These are phyloP conservation scores for Vulpes vulpes DNA, from an alignment of 2,113 vertebrate genomes.

Conservation along the genomic window DNA sequence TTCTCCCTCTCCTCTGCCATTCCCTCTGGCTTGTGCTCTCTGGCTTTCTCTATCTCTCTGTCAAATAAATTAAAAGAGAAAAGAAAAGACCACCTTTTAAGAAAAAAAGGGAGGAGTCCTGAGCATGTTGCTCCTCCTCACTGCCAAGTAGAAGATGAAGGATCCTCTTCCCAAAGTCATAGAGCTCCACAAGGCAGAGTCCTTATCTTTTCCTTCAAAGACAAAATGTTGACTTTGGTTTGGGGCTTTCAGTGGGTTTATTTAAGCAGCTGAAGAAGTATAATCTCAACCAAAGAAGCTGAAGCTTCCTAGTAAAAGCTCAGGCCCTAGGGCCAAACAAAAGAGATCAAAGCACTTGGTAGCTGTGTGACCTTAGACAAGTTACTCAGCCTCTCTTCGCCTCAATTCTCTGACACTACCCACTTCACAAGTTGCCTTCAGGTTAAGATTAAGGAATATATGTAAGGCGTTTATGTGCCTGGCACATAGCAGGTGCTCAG, in stretches of 20 bases:
- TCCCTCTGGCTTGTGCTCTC: too few species aligned
- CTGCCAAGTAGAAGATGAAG: neutral
- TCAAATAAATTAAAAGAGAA: too few species aligned
- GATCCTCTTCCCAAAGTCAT: neutral
- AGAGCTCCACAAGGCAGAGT: neutral
- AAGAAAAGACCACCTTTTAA: neutral
- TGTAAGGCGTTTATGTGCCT: neutral
- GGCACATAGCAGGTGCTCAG: neutral
- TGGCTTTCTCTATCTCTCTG: too few species aligned
- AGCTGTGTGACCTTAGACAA: neutral
- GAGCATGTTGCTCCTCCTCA: neutral
- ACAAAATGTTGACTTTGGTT: neutral
- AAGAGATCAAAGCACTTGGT: neutral
- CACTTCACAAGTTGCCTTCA: neutral
- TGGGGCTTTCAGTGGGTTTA: neutral
- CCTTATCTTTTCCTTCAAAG: neutral
- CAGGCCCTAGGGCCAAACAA: neutral
- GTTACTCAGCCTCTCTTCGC: neutral
- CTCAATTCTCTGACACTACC: neutral
- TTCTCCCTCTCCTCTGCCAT: too few species aligned
- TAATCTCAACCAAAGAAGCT: neutral
- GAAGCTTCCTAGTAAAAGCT: neutral
- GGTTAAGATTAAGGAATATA: neutral
- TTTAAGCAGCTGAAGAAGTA: neutral
- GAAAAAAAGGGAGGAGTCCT: neutral